A percentile compares a stretch with the other conserved stretches of the same genome.
Conservation (phyloP, 2,797 vertebrate species). For the Alfaro cultratus region DNA sequence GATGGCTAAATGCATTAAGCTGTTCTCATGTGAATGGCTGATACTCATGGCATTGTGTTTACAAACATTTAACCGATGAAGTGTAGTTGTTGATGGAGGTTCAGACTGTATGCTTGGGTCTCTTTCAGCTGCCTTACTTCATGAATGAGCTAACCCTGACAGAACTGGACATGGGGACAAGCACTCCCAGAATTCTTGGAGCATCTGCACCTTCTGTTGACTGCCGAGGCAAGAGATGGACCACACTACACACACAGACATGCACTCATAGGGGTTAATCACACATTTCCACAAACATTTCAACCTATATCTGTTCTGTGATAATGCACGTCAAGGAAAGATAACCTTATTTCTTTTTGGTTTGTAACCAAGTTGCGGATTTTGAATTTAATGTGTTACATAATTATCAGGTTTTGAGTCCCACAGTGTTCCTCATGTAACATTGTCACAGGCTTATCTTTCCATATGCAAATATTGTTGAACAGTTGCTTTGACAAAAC, state of each 20-base stretch:
- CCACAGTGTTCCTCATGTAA: background rate
- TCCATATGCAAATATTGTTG: background rate
- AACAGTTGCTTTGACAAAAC: background rate
- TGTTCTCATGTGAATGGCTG: background rate
- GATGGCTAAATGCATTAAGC: background rate
- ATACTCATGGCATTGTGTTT: background rate
- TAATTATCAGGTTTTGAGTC: background rate
- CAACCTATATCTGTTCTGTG: background rate
- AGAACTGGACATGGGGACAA: slow-evolving; percentile 95
- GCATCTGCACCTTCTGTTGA: slow-evolving; percentile 91
- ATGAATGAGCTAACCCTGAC: slow-evolving; percentile 98
- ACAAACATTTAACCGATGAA: background rate
- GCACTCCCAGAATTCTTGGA: slow-evolving; percentile 91
- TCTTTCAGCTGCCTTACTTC: slow-evolving; percentile 92
- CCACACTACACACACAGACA: background rate
- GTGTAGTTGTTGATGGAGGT: background rate
- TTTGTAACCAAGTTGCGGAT: background rate
- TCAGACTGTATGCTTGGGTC: slow-evolving; percentile 16
- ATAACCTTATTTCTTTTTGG: background rate
- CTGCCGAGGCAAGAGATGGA: slow-evolving; percentile 86
- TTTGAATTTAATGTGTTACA: background rate
- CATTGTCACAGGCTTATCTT: background rate
- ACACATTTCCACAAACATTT: background rate
- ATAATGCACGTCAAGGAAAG: background rate
- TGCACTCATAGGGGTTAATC: background rate